Percentiles rank a stretch among this genome's conserved stretches.
phyloP scores from a whole-genome alignment of 2,797 vertebrate genomes.

The Characodon lateralis region DNA sequence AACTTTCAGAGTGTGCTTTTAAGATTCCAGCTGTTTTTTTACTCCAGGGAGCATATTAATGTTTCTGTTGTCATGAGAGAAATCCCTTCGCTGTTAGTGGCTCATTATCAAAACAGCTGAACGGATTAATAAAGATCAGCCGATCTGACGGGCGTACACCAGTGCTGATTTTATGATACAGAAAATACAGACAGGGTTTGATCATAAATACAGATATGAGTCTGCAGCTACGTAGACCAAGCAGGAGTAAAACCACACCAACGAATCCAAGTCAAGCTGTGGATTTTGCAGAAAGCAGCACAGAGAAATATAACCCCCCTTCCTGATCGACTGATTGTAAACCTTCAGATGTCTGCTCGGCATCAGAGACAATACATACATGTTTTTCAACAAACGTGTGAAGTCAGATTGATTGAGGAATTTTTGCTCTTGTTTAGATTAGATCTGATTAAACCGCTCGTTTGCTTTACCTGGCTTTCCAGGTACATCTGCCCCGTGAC shows the following conservation, averaged over 20 bases:
- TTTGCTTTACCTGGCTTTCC: slow-evolving; percentile 90
- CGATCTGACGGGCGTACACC: slow-evolving; percentile 6
- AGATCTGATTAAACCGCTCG: neutral
- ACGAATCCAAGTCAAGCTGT: neutral
- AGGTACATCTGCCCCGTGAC: slow-evolving; percentile 96
- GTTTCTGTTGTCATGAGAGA: slow-evolving; percentile 7
- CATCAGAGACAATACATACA: neutral
- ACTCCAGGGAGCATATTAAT: neutral
- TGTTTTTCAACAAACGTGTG: neutral
- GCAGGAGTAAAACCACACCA: neutral
- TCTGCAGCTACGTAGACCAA: neutral
- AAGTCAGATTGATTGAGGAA: neutral
- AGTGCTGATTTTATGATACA: slow-evolving; percentile 20
- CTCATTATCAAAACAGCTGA: slow-evolving; percentile 17
- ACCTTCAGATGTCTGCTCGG: slow-evolving; percentile 2
- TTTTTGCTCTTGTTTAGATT: neutral
- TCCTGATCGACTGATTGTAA: neutral
- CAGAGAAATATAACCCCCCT: neutral
- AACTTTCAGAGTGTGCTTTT: neutral
- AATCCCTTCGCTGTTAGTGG: slow-evolving; percentile 24
- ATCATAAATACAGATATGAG: slow-evolving; percentile 1
- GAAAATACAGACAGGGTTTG: slow-evolving; percentile 4
- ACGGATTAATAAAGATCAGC: slow-evolving; percentile 4
- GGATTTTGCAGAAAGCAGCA: slow-evolving; percentile 21
- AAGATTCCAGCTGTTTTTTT: neutral